Percentiles rank a stretch among this genome's conserved stretches.
Evolutionary conservation across 2,888 invertebrate species (phyloP).

Genomic region (Eupithecia centaureata): DNA sequence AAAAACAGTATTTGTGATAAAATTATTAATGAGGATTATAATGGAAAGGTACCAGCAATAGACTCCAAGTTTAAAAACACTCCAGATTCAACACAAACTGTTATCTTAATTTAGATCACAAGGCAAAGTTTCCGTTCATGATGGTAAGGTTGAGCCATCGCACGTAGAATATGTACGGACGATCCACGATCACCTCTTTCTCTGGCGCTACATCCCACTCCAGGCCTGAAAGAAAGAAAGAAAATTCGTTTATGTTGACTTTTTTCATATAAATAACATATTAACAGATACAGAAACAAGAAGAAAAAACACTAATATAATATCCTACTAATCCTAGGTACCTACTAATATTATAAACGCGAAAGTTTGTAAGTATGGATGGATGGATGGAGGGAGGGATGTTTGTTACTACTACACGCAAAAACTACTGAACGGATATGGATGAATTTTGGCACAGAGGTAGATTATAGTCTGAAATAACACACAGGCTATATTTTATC

Average conservation of each 20-base stretch:
- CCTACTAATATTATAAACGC: too few species aligned
- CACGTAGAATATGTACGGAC: constrained; percentile 75
- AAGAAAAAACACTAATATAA: too few species aligned
- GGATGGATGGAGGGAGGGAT: too few species aligned
- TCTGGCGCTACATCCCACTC: constrained; percentile 73
- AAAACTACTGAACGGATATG: too few species aligned
- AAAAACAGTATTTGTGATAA: background rate
- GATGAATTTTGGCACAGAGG: too few species aligned
- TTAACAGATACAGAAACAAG: too few species aligned
- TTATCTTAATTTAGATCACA: constrained; percentile 6
- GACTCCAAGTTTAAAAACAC: background rate
- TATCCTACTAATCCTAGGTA: too few species aligned
- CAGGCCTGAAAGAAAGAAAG: constrained; percentile 61
- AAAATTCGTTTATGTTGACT: background rate
- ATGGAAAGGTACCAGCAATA: background rate
- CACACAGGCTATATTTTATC: too few species aligned
- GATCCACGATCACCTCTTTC: constrained; percentile 61
- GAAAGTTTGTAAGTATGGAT: too few species aligned
- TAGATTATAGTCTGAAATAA: too few species aligned
- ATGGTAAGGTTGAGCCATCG: constrained; percentile 72
- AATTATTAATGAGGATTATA: background rate
- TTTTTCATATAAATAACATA: too few species aligned
- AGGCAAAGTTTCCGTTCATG: constrained; percentile 72
- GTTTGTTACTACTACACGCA: too few species aligned
- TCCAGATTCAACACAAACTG: background rate